These are phyloP conservation scores for Phyllotreta cruciferae DNA, from an alignment of 2,888 invertebrate species.

Conservation along the genomic window DNA sequence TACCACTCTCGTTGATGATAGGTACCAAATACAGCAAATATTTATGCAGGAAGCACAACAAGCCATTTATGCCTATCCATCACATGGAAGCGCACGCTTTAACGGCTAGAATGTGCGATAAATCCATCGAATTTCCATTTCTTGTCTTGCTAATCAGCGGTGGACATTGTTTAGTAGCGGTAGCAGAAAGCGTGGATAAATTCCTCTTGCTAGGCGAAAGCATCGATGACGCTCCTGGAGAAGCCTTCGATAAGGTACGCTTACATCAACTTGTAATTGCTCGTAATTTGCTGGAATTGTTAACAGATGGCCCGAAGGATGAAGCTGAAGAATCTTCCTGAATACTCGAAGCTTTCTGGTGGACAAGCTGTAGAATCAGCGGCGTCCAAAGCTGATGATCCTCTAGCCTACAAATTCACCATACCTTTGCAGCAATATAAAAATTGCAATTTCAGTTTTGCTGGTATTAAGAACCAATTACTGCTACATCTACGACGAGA, in stretches of 20 bases:
- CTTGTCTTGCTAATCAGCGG: slow-evolving; percentile 91
- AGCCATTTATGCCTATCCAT: slow-evolving; percentile 93
- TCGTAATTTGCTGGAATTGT: not conserved
- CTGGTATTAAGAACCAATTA: slow-evolving; percentile 77
- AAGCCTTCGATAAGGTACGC: slow-evolving; percentile 87
- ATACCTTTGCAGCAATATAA: slow-evolving; percentile 68
- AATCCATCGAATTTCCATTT: slow-evolving; percentile 82
- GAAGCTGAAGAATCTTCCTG: slow-evolving; percentile 79
- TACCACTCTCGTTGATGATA: slow-evolving; percentile 77
- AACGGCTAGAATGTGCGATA: slow-evolving; percentile 77
- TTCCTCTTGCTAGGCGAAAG: slow-evolving; percentile 82
- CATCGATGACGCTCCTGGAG: slow-evolving; percentile 90
- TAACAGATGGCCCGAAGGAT: slow-evolving; percentile 78
- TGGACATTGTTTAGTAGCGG: slow-evolving; percentile 84
- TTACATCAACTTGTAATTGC: too few relatives aligned
- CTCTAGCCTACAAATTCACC: slow-evolving; percentile 71
- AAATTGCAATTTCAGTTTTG: slow-evolving; percentile 92
- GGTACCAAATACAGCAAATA: slow-evolving; percentile 85
- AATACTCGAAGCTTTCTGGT: slow-evolving; percentile 77
- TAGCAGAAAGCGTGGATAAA: slow-evolving; percentile 76
- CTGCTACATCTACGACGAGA: slow-evolving; percentile 64
- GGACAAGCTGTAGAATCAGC: slow-evolving; percentile 87
- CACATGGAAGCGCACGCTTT: slow-evolving; percentile 99
- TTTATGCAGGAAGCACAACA: slow-evolving; percentile 69
- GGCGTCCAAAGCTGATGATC: slow-evolving; percentile 72